Evolutionary conservation across 2,113 vertebrate genomes (phyloP).

Genomic region (Osmerus mordax): DNA sequence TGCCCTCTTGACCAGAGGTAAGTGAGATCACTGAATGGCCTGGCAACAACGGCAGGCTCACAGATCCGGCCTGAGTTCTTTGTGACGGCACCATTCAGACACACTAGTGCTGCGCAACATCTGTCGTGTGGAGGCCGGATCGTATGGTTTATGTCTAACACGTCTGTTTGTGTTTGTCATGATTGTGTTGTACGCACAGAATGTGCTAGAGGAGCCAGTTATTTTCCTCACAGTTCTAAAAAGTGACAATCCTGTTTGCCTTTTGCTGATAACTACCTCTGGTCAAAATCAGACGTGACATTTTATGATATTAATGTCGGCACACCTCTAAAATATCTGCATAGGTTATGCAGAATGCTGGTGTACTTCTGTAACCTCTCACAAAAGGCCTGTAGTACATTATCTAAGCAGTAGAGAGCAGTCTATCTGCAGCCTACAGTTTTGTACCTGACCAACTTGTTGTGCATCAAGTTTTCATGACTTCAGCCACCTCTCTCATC

Average conservation of each 20-base stretch:
- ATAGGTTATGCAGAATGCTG: too few species aligned
- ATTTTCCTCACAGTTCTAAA: neutral
- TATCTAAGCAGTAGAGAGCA: too few species aligned
- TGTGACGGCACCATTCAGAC: too few species aligned
- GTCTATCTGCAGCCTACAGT: too few species aligned
- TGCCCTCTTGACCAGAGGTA: neutral
- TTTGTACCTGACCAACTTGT: too few species aligned
- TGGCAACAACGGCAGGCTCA: neutral
- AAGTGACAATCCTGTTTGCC: neutral
- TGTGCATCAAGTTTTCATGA: too few species aligned
- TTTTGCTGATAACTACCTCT: neutral
- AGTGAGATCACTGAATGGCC: neutral
- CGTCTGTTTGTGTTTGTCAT: neutral
- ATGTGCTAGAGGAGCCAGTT: neutral
- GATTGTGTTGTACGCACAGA: neutral
- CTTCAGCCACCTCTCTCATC: too few species aligned
- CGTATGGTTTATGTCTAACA: neutral
- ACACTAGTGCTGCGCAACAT: neutral
- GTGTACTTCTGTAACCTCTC: too few species aligned
- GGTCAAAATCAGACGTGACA: neutral
- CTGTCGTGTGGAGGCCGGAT: neutral
- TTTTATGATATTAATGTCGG: neutral
- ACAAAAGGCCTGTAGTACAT: too few species aligned
- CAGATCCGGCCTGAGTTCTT: too few species aligned
- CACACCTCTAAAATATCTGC: neutral